Conservation (phyloP, 2,888 invertebrate species). For the Epistrophe eligans region DNA sequence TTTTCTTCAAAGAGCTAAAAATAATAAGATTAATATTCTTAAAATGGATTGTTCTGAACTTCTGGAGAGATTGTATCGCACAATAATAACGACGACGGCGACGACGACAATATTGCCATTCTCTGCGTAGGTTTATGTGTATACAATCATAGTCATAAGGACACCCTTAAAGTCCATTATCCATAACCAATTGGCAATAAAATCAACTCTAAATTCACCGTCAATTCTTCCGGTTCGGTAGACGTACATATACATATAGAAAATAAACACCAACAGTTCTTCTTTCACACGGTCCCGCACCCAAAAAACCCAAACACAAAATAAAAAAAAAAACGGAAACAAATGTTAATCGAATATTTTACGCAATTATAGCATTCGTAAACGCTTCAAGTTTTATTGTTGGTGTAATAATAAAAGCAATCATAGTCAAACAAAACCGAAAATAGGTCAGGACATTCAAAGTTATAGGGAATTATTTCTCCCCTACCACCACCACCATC, state of each 20-base stretch:
- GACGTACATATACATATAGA: neutral
- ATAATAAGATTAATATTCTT: constrained; percentile 12
- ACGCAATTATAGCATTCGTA: constrained; percentile 67
- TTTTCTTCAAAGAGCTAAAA: neutral
- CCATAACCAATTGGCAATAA: constrained; percentile 56
- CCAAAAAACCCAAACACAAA: neutral
- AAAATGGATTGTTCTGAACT: neutral
- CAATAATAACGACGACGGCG: neutral
- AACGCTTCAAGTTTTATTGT: constrained; percentile 31
- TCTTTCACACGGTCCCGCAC: neutral
- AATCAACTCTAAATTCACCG: constrained; percentile 44
- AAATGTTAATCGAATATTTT: constrained; percentile 74
- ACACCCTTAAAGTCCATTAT: constrained; percentile 38
- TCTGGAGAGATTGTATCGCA: neutral
- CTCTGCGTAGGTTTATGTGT: neutral
- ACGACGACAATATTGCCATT: neutral
- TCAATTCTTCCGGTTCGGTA: constrained; percentile 48
- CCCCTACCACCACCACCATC: neutral
- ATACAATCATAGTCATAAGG: neutral
- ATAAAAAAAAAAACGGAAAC: constrained; percentile 31
- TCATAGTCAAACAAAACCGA: constrained; percentile 58
- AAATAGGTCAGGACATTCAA: constrained; percentile 62
- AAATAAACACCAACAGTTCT: neutral
- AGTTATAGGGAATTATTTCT: constrained; percentile 31
- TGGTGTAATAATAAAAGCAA: constrained; percentile 68